A percentile compares a stretch with the other conserved stretches of the same genome.
These are phyloP conservation scores for Epizoanthus scotinus DNA, from an alignment of 92 coral and sea anemone species.

Conservation along the genomic window DNA sequence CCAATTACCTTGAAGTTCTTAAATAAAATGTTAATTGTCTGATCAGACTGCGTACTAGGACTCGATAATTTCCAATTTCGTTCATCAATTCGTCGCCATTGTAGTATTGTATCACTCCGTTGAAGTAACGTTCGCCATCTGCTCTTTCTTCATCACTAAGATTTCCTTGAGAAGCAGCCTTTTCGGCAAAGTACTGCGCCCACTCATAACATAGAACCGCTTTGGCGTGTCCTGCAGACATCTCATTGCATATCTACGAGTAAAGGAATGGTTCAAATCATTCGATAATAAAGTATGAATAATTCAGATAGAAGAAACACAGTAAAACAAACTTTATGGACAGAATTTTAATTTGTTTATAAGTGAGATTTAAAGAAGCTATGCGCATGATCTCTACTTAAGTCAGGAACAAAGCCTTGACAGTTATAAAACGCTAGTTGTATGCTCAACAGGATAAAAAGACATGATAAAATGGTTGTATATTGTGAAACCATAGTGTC, in stretches of 20 bases:
- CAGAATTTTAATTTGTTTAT: no score
- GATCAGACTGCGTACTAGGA: neutral
- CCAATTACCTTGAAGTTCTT: constrained; percentile 29
- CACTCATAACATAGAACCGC: constrained; percentile 21
- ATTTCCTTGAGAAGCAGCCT: constrained; percentile 11
- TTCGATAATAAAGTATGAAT: no score
- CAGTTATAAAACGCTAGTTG: no score
- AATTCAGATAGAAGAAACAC: no score
- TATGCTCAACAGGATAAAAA: no score
- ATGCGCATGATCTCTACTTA: no score
- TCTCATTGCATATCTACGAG: neutral
- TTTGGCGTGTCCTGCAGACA: constrained; percentile 15
- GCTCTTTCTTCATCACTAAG: constrained; percentile 8
- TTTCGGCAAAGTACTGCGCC: constrained; percentile 20
- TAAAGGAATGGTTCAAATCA: no score
- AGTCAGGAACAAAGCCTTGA: no score
- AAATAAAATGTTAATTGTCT: neutral
- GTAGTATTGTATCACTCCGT: constrained; percentile 12
- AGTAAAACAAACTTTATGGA: no score
- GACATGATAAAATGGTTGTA: no score
- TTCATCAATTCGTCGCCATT: constrained; percentile 19
- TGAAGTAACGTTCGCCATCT: constrained; percentile 8
- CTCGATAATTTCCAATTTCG: neutral
- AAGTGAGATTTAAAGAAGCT: no score
- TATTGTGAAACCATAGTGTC: no score